Evolutionary conservation across 2,888 invertebrate species (phyloP), one percentile per base, ranked within the genome.

Genomic region (Gymnocheta viridis): DNA sequence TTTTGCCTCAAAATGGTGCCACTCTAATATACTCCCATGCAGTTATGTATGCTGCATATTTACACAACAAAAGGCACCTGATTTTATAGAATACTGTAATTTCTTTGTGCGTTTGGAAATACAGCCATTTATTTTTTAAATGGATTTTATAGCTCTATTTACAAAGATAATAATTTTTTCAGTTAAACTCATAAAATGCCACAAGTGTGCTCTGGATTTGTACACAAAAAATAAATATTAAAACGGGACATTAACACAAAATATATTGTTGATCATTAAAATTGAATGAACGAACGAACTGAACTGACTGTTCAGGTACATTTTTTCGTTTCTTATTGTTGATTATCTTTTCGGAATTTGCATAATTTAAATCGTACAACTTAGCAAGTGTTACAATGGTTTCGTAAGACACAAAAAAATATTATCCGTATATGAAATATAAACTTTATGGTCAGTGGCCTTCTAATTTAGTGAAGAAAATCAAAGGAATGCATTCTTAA

Each of bases 81-180:
- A 72, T 19, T 60, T 14, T 22, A 19, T 41, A 7, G n/a, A 47
- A n/a, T 5, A 51, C 32, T 29, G 7, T 47, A 32, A 14, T 7
- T 41, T 14, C 29, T 47, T 22, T 78, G 67, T 72, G 64, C 56
- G 38, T 60, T 60, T 38, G 10, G 5, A 54, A 7, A 27, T 32
- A 14, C 14, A 6, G 22, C 22, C 12, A 14, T 38, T 60, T 22
- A 38, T 3, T 19, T 22, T 29, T 72, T 85, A 85, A 81, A 86
- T 86, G 85, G 67, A 76, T 60, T 86, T 86, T 86, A 85, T 85
- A 77, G 86, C 86, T 85, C 74, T 85, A 86, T 87, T 87, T 86
- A 79, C 82, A 85, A 86, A 85, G 85, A 82, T 85, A 83, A 86
- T 85, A 86, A 86, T 82, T 74, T 56, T 69, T 79, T 58, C 44